Evolutionary conservation across 2,888 invertebrate genomes (phyloP), one percentile per base, ranked within the genome.

Genomic region (Xylocampa areola): DNA sequence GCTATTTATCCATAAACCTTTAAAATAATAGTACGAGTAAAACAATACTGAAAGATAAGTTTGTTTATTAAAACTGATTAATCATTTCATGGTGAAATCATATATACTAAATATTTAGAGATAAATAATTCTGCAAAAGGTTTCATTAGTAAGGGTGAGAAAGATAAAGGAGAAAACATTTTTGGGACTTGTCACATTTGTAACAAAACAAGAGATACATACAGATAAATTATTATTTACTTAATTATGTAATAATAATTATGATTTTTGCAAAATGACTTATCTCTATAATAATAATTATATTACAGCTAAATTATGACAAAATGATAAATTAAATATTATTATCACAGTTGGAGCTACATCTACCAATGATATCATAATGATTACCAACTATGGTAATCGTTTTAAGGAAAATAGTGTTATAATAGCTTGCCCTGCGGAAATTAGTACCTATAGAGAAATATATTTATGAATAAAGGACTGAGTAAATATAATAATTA

Each of bases 281-380:
- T 53, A 48, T 45, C 21, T 50, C 13, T 49, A 37, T 43, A 57
- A 54, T 60, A 60, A 21, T 53, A 37, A 66, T 21, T 11, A 2
- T 13, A 58, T 55, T 54, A 51, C 21, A 62, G 40, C 54, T 61
- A 58, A 48, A 55, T 44, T 55, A 50, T 59, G 53, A 54, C 16
- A 65, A 63, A 55, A 73, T 63, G 41, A 62, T 63, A 70, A 73
- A 68, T 68, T 76, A 75, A 63, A 69, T 54, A 72, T 66, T 73
- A 76, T 79, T 91, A 91, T 90, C 91, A 90, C 89, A 90, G 90
- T 87, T 89, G 82, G 86, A 81, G 83, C 86, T 89, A 90, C 81
- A 73, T 79, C 87, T 89, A 90, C 83, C 19, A 62, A 60, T 58
- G 54, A 61, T 61, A 68, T 51, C 7, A 44, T 44, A 59, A 44